Base-by-base conservation (phyloP, 2,113 vertebrate genomes). In the Sorex fumeus region DNA sequence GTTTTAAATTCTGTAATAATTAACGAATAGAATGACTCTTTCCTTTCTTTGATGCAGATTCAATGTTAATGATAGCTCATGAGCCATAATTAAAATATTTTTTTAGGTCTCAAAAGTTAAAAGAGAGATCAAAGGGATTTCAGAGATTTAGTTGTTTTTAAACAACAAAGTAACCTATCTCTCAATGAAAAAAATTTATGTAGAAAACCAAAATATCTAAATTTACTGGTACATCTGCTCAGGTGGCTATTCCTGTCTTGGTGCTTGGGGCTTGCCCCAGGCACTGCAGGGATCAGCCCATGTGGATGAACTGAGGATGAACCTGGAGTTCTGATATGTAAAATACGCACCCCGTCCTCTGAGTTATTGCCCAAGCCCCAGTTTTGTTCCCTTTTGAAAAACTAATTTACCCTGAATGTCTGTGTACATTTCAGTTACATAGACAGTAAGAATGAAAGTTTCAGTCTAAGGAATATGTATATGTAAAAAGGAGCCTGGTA, bases 1-100 rank as follows among this genome's bases (percentile, higher is more conserved):
- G 84, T 43, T 32, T 64, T 74, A 86, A 91, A 85, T 80, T 93
- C 81, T 10, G 70, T 47, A 87, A 87, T 83, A 90, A 70, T 40
- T 53, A 45, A 70, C 82, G 64, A 78, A n/a, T 82, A 25, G 23
- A 32, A 40, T 70, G 23, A 78, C 77, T 74, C 43, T 62, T 82
- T 87, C 32, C 60, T 93, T 92, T 80, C 57, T 84, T 78, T 81
- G 40, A 57, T 34, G 30, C 15, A 80, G 40, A 60, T 62, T 84
- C 76, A 93, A 88, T 88, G 12, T 23, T 85, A 92, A 91, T 81
- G 19, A 12, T 50, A 89, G 74, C 34, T 92, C 53, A 60, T 28
- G 74, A 85, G 15, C 36, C 53, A 92, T 57, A 21, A 88, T 27
- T 67, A 79, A 92, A 76, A 66, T 89, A 78, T 88, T 79, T 66